Conservation (phyloP, 2,888 invertebrate genomes). For the Drosophila ezoana region DNA sequence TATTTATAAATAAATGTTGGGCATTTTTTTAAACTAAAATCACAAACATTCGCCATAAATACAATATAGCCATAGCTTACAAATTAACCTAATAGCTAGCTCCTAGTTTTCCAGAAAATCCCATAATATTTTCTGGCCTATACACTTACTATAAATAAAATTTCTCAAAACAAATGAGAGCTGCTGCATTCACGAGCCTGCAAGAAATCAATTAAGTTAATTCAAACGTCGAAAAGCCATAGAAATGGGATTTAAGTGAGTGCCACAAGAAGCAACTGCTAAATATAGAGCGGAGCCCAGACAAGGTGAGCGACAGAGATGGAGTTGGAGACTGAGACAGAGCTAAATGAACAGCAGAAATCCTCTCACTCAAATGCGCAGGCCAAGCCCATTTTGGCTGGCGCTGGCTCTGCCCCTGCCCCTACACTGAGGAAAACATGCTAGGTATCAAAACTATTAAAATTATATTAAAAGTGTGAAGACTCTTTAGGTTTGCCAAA, state of each 20-base stretch:
- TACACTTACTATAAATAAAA: constrained; percentile 6
- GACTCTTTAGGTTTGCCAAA: background rate
- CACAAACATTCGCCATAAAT: too few relatives aligned
- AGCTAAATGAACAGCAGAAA: constrained; percentile 53
- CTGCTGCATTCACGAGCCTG: constrained; percentile 22
- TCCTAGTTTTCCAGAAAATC: background rate
- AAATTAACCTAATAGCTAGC: background rate
- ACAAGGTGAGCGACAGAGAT: constrained; percentile 29
- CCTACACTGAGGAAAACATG: constrained; percentile 34
- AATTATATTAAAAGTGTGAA: too few relatives aligned
- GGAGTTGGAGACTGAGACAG: constrained; percentile 30
- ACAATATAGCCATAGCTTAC: background rate
- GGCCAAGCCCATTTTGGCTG: constrained; percentile 71
- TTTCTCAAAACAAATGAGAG: constrained; percentile 15
- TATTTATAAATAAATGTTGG: too few relatives aligned
- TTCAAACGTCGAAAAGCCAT: constrained; percentile 49
- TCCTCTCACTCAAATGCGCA: constrained; percentile 61
- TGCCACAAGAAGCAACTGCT: constrained; percentile 47
- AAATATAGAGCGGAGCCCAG: constrained; percentile 43
- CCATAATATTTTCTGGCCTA: constrained; percentile 1
- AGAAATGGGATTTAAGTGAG: constrained; percentile 48
- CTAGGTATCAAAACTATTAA: background rate
- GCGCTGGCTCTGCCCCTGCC: constrained; percentile 35
- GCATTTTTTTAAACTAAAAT: too few relatives aligned
- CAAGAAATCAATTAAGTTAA: constrained; percentile 59